Base-by-base conservation (phyloP, 2,888 invertebrate genomes). In the Ctena decussata region DNA sequence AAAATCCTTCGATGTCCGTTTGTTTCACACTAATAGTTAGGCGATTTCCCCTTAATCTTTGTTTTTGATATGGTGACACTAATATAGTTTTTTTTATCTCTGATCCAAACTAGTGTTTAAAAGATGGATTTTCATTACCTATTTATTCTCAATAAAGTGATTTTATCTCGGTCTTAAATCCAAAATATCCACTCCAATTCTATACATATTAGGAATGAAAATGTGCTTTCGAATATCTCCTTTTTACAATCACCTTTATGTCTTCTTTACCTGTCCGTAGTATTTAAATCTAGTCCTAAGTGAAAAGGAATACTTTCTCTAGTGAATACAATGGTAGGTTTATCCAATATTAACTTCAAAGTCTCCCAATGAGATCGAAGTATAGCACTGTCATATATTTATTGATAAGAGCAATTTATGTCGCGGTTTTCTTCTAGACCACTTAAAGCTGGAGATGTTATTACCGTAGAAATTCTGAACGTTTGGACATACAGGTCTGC, bases 391-490 rank as follows among this genome's bases (percentile, higher is more conserved):
- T 72, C 44, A 46, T 72, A 72, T 18, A 24, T 39, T 21, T 72
- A 72, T 72, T 24, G 72, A 72, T 72, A 72, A 72, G 72, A 35
- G 65, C 35, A 65, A 32, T 65, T 65, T 32, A 35, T 53, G 53
- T 53, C 53, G 8, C 8, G 5, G 53, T 53, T 53, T 53, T 53
- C n/a, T n/a, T 53, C 5, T n/a, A 53, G 21, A 18, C 53, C 53
- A 11, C 8, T n/a, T 53, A 18, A 11, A 53, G 12, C n/a, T n/a
- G 53, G n/a, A 53, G 53, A 53, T 21, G 53, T 11, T n/a, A 53
- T n/a, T n/a, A n/a, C n/a, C n/a, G n/a, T n/a, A n/a, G n/a, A n/a
- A n/a, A n/a, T n/a, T n/a, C n/a, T n/a, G n/a, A n/a, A n/a, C n/a
- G n/a, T n/a, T n/a, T n/a, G n/a, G n/a, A n/a, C n/a, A n/a, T n/a